Conservation (phyloP, 64 coral and sea anemone genomes). For the Catalaphyllia jardinei region DNA sequence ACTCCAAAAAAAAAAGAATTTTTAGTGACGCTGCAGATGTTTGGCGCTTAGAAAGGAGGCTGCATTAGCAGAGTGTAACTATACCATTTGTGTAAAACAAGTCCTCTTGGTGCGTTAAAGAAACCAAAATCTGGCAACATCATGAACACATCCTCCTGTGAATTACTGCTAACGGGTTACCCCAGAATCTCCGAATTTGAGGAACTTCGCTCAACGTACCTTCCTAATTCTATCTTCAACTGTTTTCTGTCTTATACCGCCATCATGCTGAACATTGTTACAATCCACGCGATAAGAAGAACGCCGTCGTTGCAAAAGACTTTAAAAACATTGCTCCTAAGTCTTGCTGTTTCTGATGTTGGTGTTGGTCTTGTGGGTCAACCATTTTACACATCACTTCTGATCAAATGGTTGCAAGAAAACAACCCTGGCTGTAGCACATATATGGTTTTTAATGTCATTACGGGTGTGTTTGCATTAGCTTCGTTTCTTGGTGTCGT, state of each 20-base stretch:
- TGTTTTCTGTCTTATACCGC: neutral
- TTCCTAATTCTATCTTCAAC: neutral
- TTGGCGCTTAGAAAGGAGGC: too few species aligned
- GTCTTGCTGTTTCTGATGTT: conserved; percentile 3
- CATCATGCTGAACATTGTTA: neutral
- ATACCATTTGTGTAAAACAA: too few species aligned
- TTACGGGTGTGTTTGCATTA: neutral
- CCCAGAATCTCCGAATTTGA: neutral
- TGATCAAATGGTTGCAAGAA: neutral
- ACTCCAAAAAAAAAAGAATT: too few species aligned
- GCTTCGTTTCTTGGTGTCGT: neutral
- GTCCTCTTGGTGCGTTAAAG: too few species aligned
- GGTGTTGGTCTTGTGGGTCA: neutral
- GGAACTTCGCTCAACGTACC: neutral
- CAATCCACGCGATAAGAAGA: neutral
- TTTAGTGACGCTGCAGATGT: too few species aligned
- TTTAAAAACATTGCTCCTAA: neutral
- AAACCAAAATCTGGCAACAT: neutral
- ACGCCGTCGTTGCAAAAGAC: neutral
- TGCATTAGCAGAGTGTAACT: too few species aligned
- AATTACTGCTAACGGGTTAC: neutral
- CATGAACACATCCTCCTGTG: neutral
- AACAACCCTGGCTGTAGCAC: neutral
- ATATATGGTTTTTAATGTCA: neutral
- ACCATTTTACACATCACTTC: neutral